phyloP scores from a whole-genome alignment of 2,888 invertebrate species.

The Lepidocyrtoides sp. region DNA sequence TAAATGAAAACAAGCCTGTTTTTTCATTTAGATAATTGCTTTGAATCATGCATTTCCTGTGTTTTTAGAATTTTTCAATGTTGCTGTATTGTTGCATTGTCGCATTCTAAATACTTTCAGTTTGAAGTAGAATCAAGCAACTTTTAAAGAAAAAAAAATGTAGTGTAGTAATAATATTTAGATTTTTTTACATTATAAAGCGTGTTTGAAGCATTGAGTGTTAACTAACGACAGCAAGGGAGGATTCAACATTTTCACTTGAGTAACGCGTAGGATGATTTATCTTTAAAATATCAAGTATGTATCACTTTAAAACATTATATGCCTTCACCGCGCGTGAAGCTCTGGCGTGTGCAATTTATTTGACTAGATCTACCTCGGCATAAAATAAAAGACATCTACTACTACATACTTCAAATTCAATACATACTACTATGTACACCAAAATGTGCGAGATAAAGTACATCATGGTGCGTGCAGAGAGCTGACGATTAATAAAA shows the following conservation, averaged over 20 bases:
- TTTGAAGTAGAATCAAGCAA: too few species aligned
- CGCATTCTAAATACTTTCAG: background rate
- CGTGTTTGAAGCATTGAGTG: background rate
- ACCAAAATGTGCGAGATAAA: background rate
- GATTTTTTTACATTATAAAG: background rate
- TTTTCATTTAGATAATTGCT: constrained; percentile 55
- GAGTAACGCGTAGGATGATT: constrained; percentile 50
- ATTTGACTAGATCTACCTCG: constrained; percentile 20
- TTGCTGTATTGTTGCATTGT: background rate
- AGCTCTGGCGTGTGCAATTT: background rate
- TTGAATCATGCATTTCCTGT: constrained; percentile 55
- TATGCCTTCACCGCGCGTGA: constrained; percentile 13
- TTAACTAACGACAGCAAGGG: constrained; percentile 50
- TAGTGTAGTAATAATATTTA: background rate
- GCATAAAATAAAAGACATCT: constrained; percentile 25
- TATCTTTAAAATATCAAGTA: constrained; percentile 60
- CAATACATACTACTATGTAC: too few species aligned
- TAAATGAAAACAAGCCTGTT: constrained; percentile 70
- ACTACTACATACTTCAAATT: background rate
- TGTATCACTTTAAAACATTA: constrained; percentile 55
- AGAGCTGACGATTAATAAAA: constrained; percentile 12
- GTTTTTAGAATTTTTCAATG: constrained; percentile 37
- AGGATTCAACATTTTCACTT: constrained; percentile 53
- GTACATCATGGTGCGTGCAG: constrained; percentile 31
- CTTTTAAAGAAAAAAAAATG: background rate